A percentile compares a stretch with the other conserved stretches of the same genome.
These are phyloP conservation scores for Steinernema khuongi DNA, from an alignment of 1,140 invertebrate genomes.

Conservation along the genomic window DNA sequence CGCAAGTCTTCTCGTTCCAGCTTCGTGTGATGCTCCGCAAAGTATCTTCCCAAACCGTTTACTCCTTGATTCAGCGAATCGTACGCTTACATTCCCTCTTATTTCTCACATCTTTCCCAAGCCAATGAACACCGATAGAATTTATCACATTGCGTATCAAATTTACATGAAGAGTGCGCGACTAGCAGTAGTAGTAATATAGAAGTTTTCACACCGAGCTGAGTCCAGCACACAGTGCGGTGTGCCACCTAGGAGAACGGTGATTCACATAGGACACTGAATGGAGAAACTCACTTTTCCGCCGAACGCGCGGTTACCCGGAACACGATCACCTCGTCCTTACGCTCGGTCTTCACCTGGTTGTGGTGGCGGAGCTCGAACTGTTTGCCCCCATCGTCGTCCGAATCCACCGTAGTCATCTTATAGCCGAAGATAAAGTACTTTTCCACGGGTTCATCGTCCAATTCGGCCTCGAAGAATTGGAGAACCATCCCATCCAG, in stretches of 20 bases:
- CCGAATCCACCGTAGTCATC: slow-evolving; percentile 16
- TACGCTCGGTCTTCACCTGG: slow-evolving; percentile 46
- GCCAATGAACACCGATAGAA: neutral
- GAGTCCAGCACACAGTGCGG: neutral
- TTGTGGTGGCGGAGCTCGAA: slow-evolving; percentile 38
- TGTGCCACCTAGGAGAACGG: neutral
- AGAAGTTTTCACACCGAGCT: neutral
- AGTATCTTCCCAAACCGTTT: too few relatives aligned
- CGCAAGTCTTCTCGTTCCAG: too few relatives aligned
- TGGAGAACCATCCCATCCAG: slow-evolving; percentile 31
- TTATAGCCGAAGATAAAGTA: slow-evolving; percentile 41
- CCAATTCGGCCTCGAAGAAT: slow-evolving; percentile 50
- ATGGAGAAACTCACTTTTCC: neutral
- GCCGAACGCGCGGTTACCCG: slow-evolving; percentile 23
- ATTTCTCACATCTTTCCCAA: too few relatives aligned
- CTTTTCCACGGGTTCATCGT: slow-evolving; percentile 36
- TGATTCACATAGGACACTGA: neutral
- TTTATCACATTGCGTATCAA: slow-evolving; percentile 8
- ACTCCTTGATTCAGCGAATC: neutral
- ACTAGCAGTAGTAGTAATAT: neutral
- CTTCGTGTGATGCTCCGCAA: too few relatives aligned
- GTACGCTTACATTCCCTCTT: too few relatives aligned
- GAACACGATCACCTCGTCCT: slow-evolving; percentile 37
- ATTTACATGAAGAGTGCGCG: neutral
- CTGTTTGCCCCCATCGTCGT: slow-evolving; percentile 33